phyloP scores from a whole-genome alignment of 2,888 invertebrate species.

The Andrena flavipes region DNA sequence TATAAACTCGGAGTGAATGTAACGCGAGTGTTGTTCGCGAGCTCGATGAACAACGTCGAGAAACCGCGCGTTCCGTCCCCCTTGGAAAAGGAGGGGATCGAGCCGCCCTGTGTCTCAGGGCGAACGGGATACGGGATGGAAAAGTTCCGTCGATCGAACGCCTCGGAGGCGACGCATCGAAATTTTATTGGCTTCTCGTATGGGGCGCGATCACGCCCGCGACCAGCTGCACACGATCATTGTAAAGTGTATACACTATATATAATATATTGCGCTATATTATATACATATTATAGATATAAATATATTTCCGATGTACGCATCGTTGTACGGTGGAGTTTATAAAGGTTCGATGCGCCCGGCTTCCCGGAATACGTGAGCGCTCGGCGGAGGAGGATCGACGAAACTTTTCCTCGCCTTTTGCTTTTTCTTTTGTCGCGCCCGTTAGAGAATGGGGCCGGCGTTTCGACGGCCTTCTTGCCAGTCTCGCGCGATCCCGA shows the following conservation, averaged over 20 bases:
- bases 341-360: neutral
- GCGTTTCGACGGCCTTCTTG: constrained; percentile 60
- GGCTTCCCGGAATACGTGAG: too few species aligned
- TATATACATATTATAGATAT: constrained; percentile 8
- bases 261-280: constrained; percentile 46
- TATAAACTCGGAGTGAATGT: neutral
- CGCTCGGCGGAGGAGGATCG: too few species aligned
- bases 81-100: neutral
- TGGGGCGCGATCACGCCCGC: neutral
- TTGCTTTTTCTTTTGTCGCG: neutral
- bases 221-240: neutral
- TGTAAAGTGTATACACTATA: constrained; percentile 27
- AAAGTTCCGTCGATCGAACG: constrained; percentile 39
- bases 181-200: neutral
- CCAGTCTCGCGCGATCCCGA: constrained; percentile 46
- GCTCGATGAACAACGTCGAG: constrained; percentile 10
- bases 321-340: neutral
- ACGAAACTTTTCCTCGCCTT: constrained; percentile 36
- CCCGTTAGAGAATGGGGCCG: neutral
- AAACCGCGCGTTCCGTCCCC: neutral
- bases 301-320: neutral
- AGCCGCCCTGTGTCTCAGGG: neutral
- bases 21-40: neutral
- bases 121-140: neutral
- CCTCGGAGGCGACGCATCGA: neutral